A percentile compares a stretch with the other conserved stretches of the same genome.
These are phyloP conservation scores for Corythornis vintsioides DNA, from an alignment of 2,113 vertebrate species.

Conservation along the genomic window DNA sequence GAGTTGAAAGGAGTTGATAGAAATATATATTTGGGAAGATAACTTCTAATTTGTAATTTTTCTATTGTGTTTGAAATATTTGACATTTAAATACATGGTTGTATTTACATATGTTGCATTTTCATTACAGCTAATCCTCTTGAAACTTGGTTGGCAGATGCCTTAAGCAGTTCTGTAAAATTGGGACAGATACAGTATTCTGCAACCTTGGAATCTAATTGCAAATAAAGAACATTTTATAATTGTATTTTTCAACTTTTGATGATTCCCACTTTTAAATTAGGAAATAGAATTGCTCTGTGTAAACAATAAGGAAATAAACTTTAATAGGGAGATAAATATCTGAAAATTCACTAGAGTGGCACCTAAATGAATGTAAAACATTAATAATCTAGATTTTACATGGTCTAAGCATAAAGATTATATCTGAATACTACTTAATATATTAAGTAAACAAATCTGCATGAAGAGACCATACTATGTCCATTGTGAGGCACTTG, in stretches of 20 bases:
- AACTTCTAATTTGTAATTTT: conserved; percentile 50
- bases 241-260: neutral
- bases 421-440: neutral
- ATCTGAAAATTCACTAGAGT: neutral
- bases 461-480: neutral
- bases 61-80: conserved; percentile 53
- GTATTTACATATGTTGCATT: conserved; percentile 73
- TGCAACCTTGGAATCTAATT: conserved; percentile 36
- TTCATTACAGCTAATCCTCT: conserved; percentile 69
- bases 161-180: conserved; percentile 65
- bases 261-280: neutral
- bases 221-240: conserved; percentile 4
- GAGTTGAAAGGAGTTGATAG: neutral
- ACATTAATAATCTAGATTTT: neutral
- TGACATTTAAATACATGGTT: conserved; percentile 49
- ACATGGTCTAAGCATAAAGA: neutral
- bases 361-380: neutral
- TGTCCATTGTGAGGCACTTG: fast-evolving
- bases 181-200: conserved; percentile 50
- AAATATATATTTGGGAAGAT: conserved; percentile 28
- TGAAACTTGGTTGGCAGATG: conserved; percentile 71
- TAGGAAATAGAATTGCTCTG: neutral
- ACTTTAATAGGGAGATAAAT: neutral
- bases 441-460: neutral
- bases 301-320: neutral